Evolutionary conservation across 2,113 vertebrate genomes (phyloP), one percentile per base, ranked within the genome.

Genomic region (Heteronetta atricapilla): DNA sequence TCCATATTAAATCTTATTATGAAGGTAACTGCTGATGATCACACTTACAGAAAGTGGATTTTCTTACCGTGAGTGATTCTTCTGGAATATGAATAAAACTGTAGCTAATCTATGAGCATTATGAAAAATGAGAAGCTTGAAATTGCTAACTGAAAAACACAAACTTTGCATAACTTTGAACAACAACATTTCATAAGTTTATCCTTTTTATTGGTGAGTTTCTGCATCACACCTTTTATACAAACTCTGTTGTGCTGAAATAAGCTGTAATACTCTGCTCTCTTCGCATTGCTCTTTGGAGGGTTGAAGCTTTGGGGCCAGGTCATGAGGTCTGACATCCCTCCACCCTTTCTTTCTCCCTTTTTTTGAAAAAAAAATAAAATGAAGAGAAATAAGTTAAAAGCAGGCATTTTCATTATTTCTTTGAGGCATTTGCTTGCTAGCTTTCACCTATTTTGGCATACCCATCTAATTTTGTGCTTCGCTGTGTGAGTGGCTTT

Each of bases 401-500:
- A 64, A 64, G 22, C 29, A 53, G 31, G 52, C n/a, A 34, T 34
- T 67, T 20, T 40, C 38, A 20, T 66, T 14, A 34, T 42, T 77
- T 73, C 55, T 62, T 64, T 38, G 62, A 59, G 44, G 11, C n/a
- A 50, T 76, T 92, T 91, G 6, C 73, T 89, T 67, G 50, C 69
- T 62, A 50, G 66, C 77, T 93, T 89, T 94, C 78, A 89, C 48
- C n/a, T 69, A 16, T 69, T 86, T 84, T 74, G 92, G 62, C 38
- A 74, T 92, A 34, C 64, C 83, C 58, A 33, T 86, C 88, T 94
- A 81, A 84, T 79, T 53, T 73, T 46, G 69, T 67, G 0, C 38
- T 91, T 74, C 46, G 73, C 70, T 56, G 23, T 29, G 10, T 91
- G 89, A 94, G 88, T 94, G 91, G 88, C 93, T 95, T 94, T 96